Evolutionary conservation across 2,113 vertebrate species (phyloP).

Genomic region (Dicrurus megarhynchus): DNA sequence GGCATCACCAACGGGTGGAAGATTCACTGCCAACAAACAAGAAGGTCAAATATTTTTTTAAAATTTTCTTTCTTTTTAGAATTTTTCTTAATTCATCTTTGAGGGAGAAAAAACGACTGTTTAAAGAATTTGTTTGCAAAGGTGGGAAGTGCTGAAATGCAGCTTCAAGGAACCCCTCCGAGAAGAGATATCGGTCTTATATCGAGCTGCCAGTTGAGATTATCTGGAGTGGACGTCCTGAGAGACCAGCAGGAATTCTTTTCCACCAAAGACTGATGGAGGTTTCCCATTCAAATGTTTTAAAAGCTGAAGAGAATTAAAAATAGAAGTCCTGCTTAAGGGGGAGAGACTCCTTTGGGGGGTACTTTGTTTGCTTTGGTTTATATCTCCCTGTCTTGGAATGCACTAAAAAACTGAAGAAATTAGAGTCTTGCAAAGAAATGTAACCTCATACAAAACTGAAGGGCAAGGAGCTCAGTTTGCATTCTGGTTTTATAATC

Average conservation of each 20-base stretch:
- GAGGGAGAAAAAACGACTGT: not conserved
- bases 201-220: conserved; percentile 53
- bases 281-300: conserved; percentile 66
- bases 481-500: conserved; percentile 77
- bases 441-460: conserved; percentile 49
- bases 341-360: conserved; percentile 67
- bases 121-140: conserved; percentile 37
- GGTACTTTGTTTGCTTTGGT: conserved; percentile 74
- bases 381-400: conserved; percentile 69
- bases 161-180: conserved; percentile 52
- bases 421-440: conserved; percentile 49
- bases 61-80: not conserved
- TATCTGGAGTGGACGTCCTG: conserved; percentile 56
- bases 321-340: conserved; percentile 61
- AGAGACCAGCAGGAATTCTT: conserved; percentile 60
- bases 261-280: conserved; percentile 63
- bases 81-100: not conserved
- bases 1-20: not conserved
- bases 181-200: conserved; percentile 14
- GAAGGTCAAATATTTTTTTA: not conserved
- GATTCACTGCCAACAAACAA: not conserved
- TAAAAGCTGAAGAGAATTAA: conserved; percentile 78
- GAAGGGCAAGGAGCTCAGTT: conserved; percentile 54
- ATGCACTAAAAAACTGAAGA: conserved; percentile 67
- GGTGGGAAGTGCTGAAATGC: conserved; percentile 46